Evolutionary conservation across 2,888 invertebrate genomes (phyloP).

Genomic region (Panzeria rudis): DNA sequence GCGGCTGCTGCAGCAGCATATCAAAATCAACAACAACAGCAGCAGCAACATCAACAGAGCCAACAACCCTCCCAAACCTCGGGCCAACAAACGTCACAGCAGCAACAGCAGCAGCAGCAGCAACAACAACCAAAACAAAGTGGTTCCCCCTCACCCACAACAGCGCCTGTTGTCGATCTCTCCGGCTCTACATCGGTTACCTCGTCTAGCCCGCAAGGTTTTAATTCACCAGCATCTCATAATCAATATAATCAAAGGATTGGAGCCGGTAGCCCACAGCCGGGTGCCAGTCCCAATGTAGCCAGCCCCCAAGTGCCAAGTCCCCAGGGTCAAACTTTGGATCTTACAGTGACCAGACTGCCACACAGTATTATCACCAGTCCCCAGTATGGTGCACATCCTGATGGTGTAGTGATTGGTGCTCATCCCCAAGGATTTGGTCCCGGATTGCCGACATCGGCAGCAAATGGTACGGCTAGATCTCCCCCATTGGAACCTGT

Average conservation of each 20-base stretch:
- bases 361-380: constrained; percentile 88
- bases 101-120: constrained; percentile 77
- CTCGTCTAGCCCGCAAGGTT: constrained; percentile 92
- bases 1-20: constrained; percentile 83
- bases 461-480: constrained; percentile 84
- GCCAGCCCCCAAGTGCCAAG: constrained; percentile 95
- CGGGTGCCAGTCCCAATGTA: constrained; percentile 93
- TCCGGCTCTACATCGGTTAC: constrained; percentile 92
- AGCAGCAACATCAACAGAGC: constrained; percentile 79
- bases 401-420: constrained; percentile 83
- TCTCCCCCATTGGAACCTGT: constrained; percentile 89
- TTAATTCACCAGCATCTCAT: constrained; percentile 82
- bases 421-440: constrained; percentile 85
- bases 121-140: constrained; percentile 84
- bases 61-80: constrained; percentile 76
- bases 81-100: constrained; percentile 76
- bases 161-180: constrained; percentile 90
- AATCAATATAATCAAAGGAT: constrained; percentile 83
- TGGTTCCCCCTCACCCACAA: constrained; percentile 86
- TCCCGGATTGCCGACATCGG: constrained; percentile 81
- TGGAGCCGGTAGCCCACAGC: constrained; percentile 90
- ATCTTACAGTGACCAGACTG: constrained; percentile 94
- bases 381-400: constrained; percentile 85
- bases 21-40: constrained; percentile 80
- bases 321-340: constrained; percentile 95